Base-by-base conservation (phyloP, 2,113 vertebrate species). In the Cisticola juncidis region DNA sequence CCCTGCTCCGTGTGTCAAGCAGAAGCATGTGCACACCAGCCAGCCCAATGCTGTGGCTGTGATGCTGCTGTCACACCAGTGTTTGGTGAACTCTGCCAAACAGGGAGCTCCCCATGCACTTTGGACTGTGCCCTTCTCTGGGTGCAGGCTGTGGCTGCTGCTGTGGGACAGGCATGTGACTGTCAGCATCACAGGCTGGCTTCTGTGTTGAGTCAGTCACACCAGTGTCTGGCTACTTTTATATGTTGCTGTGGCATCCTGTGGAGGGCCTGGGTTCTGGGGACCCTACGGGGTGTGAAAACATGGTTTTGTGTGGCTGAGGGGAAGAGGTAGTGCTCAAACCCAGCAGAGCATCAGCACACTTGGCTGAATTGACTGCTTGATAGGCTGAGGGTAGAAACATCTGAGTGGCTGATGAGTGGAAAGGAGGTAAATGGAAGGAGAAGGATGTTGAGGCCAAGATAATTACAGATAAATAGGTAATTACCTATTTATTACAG, bases 261-360 rank as follows among this genome's bases (percentile, higher is more conserved):
- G 0, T 19, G 42, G 42, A n/a, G 51, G 45, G n/a, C 35, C 5
- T 5, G 48, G 29, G 11, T 21, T 61, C 25, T 60, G 7, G 38
- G 38, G 42, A 57, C 6, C 6, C 66, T 11, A 0, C 20, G 1
- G 14, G 14, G 31, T 44, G 31, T 26, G 28, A 60, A 72, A 80
- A 38, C 57, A 33, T 0, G 0, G 36, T 42, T 72, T 81, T 45
- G 17, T 0, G 5, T 61, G 87, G n/a, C 62, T 0, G 0, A 28
- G 40, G n/a, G 29, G 42, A 78, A 57, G 47, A 35, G 56, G 35
- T 9, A 0, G 0, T 3, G 3, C 24, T 69, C 20, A 60, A 86
- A 51, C 7, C 1, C 0, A 54, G 8, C 23, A 6, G 28, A 60
- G n/a, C n/a, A 24, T 21, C n/a, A 33, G 44, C 17, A 4, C 6